Conservation (phyloP, 1,140 invertebrate species). For the Dreissena polymorpha region DNA sequence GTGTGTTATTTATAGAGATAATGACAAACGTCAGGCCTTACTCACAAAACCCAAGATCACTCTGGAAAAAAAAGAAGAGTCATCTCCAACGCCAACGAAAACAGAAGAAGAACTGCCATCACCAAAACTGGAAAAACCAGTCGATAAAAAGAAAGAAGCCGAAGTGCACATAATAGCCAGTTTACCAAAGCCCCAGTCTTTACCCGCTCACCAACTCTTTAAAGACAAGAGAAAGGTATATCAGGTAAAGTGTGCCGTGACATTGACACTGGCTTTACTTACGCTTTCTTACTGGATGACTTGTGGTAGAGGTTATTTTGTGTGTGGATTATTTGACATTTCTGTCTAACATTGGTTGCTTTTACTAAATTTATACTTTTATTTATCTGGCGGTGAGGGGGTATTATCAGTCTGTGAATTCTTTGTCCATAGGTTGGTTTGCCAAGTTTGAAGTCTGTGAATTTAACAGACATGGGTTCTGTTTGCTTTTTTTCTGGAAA, state of each 20-base stretch:
- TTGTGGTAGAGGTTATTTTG: not conserved
- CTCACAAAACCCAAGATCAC: slow-evolving; percentile 60
- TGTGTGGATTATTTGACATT: not conserved
- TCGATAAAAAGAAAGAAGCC: slow-evolving; percentile 57
- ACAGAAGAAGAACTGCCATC: slow-evolving; percentile 55
- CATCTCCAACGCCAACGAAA: not conserved
- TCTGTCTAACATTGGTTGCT: not conserved
- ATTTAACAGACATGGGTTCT: no score
- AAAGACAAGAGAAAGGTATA: slow-evolving; percentile 70
- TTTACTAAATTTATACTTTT: no score
- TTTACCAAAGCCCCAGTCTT: slow-evolving; percentile 73
- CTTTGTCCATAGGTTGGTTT: no score
- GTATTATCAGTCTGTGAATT: no score
- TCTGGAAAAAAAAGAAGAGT: slow-evolving; percentile 54
- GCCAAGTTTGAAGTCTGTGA: no score
- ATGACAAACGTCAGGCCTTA: slow-evolving; percentile 66
- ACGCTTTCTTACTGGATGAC: not conserved
- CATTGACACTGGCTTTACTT: slow-evolving; percentile 14
- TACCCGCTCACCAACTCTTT: slow-evolving; percentile 70
- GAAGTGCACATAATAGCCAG: slow-evolving; percentile 69
- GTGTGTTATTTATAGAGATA: slow-evolving; percentile 60
- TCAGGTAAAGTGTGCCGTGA: slow-evolving; percentile 54
- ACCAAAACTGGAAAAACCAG: slow-evolving; percentile 45
- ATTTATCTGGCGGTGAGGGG: no score
- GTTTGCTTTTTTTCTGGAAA: no score